Conservation (phyloP, 2,113 vertebrate species). For the Urocolius indicus region DNA sequence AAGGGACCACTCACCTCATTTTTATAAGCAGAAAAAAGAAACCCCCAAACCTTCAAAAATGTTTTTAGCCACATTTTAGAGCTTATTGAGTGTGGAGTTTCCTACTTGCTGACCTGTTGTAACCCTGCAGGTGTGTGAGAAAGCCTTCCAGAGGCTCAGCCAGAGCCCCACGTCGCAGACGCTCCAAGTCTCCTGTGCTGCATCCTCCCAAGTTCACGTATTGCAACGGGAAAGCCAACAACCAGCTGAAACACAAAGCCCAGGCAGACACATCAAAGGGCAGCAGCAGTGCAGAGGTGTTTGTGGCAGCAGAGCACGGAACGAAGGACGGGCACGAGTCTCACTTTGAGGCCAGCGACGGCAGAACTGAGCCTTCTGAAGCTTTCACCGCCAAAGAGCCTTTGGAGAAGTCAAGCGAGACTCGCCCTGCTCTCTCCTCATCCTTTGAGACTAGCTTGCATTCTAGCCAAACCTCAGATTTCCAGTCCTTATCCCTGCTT, state of each 20-base stretch:
- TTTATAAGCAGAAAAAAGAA: not conserved
- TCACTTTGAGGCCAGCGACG: constrained; percentile 74
- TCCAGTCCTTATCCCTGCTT: constrained; percentile 87
- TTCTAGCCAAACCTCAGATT: constrained; percentile 82
- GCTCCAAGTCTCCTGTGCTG: constrained; percentile 90
- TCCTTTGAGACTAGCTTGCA: constrained; percentile 69
- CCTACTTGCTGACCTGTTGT: not conserved
- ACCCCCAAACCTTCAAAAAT: too few species aligned
- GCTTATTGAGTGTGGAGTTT: not conserved
- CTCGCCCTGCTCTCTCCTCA: constrained; percentile 23
- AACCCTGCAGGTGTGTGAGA: constrained; percentile 68
- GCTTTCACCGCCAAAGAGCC: constrained; percentile 60
- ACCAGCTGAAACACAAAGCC: constrained; percentile 86
- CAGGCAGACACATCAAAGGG: constrained; percentile 78
- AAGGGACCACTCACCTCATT: not conserved
- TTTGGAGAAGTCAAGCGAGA: constrained; percentile 56
- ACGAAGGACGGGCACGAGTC: constrained; percentile 71
- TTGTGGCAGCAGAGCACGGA: constrained; percentile 73
- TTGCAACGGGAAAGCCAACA: constrained; percentile 79
- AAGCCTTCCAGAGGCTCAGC: constrained; percentile 78
- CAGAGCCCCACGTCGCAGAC: constrained; percentile 78
- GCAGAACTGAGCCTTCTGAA: constrained; percentile 66
- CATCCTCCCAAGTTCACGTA: constrained; percentile 89
- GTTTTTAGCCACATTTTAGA: not conserved
- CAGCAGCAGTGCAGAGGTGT: constrained; percentile 44